phyloP scores from a whole-genome alignment of 2,113 vertebrate species.

The Microcebus ravelobensis region DNA sequence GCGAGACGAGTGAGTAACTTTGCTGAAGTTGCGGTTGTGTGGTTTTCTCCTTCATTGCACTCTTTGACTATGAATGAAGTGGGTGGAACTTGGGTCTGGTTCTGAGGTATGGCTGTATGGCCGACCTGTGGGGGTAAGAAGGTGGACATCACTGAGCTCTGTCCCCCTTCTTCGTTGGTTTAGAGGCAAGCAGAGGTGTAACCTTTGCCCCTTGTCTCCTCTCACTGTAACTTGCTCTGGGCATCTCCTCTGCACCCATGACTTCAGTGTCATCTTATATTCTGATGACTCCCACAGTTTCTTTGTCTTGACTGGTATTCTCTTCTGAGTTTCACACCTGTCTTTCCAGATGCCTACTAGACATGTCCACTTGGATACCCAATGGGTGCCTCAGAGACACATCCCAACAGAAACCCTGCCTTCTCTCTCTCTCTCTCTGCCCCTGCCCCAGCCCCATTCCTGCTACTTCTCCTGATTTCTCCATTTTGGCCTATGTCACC shows the following conservation, averaged over 20 bases:
- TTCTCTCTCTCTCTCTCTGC: neutral
- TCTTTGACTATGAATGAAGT: constrained; percentile 21
- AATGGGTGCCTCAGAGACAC: neutral
- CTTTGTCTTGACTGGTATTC: neutral
- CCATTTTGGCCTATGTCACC: neutral
- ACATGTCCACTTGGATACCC: neutral
- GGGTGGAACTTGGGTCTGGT: neutral
- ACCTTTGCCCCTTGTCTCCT: neutral
- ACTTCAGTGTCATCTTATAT: neutral
- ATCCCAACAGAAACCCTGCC: neutral
- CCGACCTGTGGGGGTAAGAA: neutral
- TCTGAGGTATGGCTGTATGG: neutral
- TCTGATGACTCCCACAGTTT: neutral
- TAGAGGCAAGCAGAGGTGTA: neutral
- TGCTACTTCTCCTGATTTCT: neutral
- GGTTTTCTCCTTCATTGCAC: constrained; percentile 65
- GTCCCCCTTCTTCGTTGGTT: neutral
- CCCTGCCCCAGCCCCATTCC: neutral
- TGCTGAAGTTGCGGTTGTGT: constrained; percentile 44
- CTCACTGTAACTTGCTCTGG: neutral
- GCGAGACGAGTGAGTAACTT: neutral
- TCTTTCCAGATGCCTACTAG: neutral
- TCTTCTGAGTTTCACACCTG: neutral
- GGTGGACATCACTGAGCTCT: neutral
- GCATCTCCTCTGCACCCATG: neutral